Percentiles rank a stretch among this genome's conserved stretches.
Evolutionary conservation across 1,140 invertebrate genomes (phyloP).

Genomic region (Drosophila elegans): DNA sequence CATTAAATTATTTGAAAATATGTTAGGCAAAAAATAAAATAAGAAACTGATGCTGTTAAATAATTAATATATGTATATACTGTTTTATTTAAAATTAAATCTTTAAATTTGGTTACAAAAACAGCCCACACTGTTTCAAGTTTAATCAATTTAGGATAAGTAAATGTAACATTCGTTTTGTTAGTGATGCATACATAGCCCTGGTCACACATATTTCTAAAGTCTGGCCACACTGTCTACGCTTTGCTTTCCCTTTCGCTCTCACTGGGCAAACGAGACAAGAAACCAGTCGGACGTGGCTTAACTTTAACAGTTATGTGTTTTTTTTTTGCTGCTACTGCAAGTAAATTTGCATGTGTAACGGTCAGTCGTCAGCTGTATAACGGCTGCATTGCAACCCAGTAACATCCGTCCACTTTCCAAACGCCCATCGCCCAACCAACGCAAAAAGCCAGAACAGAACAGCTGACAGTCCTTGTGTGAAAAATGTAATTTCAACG

Average conservation of each 20-base stretch:
- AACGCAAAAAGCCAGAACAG: conserved; percentile 18
- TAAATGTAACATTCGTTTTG: too few relatives aligned
- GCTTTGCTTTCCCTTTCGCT: background rate
- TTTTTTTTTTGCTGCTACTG: conserved; percentile 60
- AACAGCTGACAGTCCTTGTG: conserved; percentile 59
- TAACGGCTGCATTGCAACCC: conserved; percentile 9
- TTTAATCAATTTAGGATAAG: too few relatives aligned
- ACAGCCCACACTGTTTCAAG: too few relatives aligned
- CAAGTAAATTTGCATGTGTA: conserved; percentile 76
- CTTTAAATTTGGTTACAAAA: too few relatives aligned
- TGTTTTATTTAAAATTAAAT: too few relatives aligned
- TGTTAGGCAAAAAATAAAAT: too few relatives aligned
- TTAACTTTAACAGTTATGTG: conserved; percentile 71
- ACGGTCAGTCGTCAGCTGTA: conserved; percentile 64
- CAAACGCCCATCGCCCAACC: background rate
- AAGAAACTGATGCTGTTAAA: too few relatives aligned
- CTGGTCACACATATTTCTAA: conserved; percentile 1
- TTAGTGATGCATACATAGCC: too few relatives aligned
- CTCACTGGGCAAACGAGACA: background rate
- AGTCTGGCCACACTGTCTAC: conserved; percentile 15
- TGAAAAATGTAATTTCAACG: conserved; percentile 82
- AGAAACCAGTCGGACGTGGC: conserved; percentile 44
- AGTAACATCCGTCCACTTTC: background rate
- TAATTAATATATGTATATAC: too few relatives aligned
- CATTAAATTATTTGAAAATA: too few relatives aligned